Conservation (phyloP, 2,113 vertebrate genomes). For the Lepus americanus region DNA sequence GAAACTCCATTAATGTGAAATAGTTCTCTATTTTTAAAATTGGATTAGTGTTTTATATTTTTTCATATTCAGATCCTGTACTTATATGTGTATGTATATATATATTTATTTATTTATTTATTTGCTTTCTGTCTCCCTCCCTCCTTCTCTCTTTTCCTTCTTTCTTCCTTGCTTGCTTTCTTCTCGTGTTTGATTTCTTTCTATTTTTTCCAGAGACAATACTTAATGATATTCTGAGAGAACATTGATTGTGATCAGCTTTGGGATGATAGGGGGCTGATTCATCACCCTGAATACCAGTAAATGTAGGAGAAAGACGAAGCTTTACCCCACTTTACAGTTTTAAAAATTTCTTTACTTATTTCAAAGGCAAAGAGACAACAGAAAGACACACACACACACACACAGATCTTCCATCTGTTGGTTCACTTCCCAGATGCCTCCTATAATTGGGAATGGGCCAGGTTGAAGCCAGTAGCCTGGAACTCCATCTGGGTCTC, state of each 20-base stretch:
- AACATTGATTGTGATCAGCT: neutral
- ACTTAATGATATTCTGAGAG: slow-evolving; percentile 6
- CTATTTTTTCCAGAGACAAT: slow-evolving; percentile 22
- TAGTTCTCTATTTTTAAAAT: neutral
- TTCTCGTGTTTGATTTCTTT: neutral
- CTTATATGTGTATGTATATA: too few species aligned
- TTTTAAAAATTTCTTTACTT: too few species aligned
- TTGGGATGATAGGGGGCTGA: neutral
- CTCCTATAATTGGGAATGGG: too few species aligned
- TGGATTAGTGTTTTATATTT: neutral
- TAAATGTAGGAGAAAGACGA: neutral
- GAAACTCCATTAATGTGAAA: neutral
- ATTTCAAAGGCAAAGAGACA: too few species aligned
- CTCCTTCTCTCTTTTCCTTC: neutral
- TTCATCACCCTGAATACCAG: slow-evolving; percentile 31
- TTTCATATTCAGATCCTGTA: neutral
- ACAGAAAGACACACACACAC: too few species aligned
- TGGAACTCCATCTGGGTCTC: too few species aligned
- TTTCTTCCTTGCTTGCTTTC: rapidly evolving
- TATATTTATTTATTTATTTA: too few species aligned
- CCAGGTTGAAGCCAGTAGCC: too few species aligned
- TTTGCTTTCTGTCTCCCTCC: neutral
- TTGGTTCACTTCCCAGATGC: too few species aligned
- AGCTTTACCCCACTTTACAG: neutral
- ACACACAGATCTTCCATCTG: too few species aligned